A percentile compares a stretch with the other conserved stretches of the same genome.
phyloP scores from a whole-genome alignment of 2,888 invertebrate species.

The Sesia apiformis region DNA sequence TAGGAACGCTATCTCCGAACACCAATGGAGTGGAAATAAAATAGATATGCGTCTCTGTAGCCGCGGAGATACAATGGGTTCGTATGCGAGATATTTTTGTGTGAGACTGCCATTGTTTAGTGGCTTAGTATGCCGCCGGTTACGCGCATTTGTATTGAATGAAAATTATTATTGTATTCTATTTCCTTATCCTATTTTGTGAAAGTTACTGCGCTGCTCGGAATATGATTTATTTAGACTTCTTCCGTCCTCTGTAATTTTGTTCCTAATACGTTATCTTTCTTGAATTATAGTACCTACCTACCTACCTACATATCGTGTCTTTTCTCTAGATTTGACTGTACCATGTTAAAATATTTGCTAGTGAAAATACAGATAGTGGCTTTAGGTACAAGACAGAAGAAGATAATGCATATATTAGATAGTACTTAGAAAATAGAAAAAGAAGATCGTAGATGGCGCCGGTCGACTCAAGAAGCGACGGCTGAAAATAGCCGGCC shows the following conservation, averaged over 20 bases:
- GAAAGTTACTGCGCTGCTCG: neutral
- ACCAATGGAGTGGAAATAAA: constrained; percentile 41
- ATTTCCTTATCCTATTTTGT: constrained; percentile 29
- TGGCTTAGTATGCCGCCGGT: constrained; percentile 34
- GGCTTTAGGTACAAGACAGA: no score
- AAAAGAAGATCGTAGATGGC: neutral
- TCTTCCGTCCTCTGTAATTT: constrained; percentile 18
- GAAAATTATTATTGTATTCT: constrained; percentile 37
- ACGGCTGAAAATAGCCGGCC: neutral
- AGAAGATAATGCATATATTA: no score
- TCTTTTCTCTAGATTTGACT: no score
- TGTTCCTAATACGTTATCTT: neutral
- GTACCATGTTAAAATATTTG: no score
- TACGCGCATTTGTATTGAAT: constrained; percentile 36
- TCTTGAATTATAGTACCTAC: no score
- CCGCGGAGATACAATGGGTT: constrained; percentile 29
- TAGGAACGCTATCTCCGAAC: constrained; percentile 30
- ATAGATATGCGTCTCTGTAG: constrained; percentile 31
- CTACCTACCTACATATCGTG: no score
- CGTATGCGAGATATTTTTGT: constrained; percentile 35
- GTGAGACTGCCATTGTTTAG: constrained; percentile 40
- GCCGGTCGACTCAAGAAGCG: neutral
- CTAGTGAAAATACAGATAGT: no score
- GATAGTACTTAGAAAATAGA: no score
- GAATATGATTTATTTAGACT: constrained; percentile 18